Conservation (phyloP, 2,888 invertebrate species). For the Rhogogaster chlorosoma region DNA sequence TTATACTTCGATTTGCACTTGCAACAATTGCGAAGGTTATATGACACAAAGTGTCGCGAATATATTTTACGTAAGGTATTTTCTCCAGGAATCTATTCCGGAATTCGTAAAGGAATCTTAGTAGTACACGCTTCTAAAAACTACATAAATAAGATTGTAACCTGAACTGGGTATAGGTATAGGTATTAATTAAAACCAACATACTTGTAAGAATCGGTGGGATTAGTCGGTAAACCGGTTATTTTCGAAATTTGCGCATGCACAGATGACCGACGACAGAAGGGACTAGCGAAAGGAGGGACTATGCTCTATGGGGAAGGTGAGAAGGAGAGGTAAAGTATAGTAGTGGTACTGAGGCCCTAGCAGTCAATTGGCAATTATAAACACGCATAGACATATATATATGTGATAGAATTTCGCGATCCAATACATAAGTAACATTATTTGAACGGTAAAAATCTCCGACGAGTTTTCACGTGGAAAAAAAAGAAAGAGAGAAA, state of each 20-base stretch:
- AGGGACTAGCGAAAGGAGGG: slow-evolving; percentile 38
- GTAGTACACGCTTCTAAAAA: not conserved
- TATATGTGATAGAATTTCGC: not conserved
- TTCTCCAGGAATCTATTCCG: slow-evolving; percentile 24
- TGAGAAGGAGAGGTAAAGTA: not conserved
- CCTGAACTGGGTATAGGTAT: not conserved
- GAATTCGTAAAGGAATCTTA: slow-evolving; percentile 12
- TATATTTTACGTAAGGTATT: slow-evolving; percentile 32
- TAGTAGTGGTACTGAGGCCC: not conserved
- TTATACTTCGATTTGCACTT: not conserved
- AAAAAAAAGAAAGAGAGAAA: not conserved
- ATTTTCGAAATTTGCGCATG: slow-evolving; percentile 45
- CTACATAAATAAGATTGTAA: not conserved
- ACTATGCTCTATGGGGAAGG: not conserved
- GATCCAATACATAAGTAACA: not conserved
- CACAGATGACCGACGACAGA: slow-evolving; percentile 17
- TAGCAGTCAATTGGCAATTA: not conserved
- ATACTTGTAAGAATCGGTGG: slow-evolving; percentile 21
- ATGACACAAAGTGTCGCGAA: not conserved
- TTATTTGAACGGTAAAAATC: not conserved
- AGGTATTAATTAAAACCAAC: slow-evolving; percentile 36
- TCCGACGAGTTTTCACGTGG: not conserved
- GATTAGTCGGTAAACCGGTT: slow-evolving; percentile 42
- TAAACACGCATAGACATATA: not conserved
- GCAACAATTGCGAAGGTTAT: not conserved